phyloP scores from a whole-genome alignment of 1,140 invertebrate genomes.

The Meloidogyne hapla region DNA sequence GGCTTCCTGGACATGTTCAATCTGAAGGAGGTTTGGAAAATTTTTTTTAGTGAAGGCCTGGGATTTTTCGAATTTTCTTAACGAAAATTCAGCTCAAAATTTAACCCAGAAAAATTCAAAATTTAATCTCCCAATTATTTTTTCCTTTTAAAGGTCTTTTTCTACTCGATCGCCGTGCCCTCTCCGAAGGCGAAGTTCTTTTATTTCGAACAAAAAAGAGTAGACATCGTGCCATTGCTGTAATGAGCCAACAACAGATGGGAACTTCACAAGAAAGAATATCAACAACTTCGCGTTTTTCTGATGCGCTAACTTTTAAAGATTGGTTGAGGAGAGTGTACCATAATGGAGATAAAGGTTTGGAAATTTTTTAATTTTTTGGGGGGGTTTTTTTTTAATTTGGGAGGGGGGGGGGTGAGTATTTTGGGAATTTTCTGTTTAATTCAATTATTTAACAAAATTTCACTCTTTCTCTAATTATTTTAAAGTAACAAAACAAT shows the following conservation, averaged over 20 bases:
- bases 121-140: background rate
- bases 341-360: conserved; percentile 50
- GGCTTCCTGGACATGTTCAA: conserved; percentile 20
- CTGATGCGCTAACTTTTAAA: conserved; percentile 52
- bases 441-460: background rate
- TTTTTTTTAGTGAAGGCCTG: no score
- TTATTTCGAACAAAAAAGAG: conserved; percentile 53
- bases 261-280: background rate
- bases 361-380: background rate
- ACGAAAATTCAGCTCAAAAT: no score
- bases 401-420: no score
- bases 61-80: background rate
- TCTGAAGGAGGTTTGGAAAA: conserved; percentile 9
- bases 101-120: no score
- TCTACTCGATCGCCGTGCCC: conserved; percentile 38
- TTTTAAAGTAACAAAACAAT: no score
- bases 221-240: conserved; percentile 50
- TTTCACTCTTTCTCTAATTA: no score
- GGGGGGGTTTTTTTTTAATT: no score
- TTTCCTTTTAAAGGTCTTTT: conserved; percentile 41
- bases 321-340: conserved; percentile 51
- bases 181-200: conserved; percentile 51
- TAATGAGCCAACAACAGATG: conserved; percentile 35
- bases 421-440: background rate
- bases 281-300: conserved; percentile 31